Evolutionary conservation across 1,140 invertebrate genomes (phyloP), one percentile per base, ranked within the genome.

Genomic region (Stegodyphus mimosarum): DNA sequence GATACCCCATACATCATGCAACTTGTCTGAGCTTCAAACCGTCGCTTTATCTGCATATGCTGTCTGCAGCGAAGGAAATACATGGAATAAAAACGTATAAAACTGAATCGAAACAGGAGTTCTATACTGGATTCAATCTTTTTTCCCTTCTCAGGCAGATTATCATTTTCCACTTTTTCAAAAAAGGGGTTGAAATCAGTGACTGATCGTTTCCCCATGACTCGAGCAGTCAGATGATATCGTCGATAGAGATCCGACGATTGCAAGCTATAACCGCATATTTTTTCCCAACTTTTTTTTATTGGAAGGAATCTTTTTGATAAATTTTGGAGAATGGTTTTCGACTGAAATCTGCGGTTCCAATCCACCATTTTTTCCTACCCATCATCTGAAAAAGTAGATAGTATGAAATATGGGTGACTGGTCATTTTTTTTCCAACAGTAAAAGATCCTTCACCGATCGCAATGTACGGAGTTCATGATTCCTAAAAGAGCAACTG

Each of bases 161-260:
- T 83, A 83, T 83, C 70, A 74, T 83, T 74, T 83, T 74, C 80
- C 13, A 83, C 80, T 83, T 63, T 74, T 83, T 83, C 70, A 73
- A 74, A 67, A 77, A 64, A 50, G 48, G 63, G 55, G 55, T 66
- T 64, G 71, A 74, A 72, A 74, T n/a, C 17, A 60, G 55, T 83
- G 80, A 83, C 70, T 74, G 80, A 83, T 83, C 80, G 80, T 74
- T 83, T 74, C 71, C 48, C 70, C 49, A 81, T 81, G 55, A 49
- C 78, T 81, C 55, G 49, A 63, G 13, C 33, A 74, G 69, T 64
- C 53, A 83, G 70, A 83, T 83, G 71, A 74, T 74, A 83, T 74
- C 80, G 71, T 18, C 51, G 70, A 63, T 72, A n/a, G 9, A 55
- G 69, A 78, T 71, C 48, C 52, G 33, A 50, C 52, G 78, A 81